Conservation (phyloP, 2,888 invertebrate genomes). For the Punctoribates punctum region DNA sequence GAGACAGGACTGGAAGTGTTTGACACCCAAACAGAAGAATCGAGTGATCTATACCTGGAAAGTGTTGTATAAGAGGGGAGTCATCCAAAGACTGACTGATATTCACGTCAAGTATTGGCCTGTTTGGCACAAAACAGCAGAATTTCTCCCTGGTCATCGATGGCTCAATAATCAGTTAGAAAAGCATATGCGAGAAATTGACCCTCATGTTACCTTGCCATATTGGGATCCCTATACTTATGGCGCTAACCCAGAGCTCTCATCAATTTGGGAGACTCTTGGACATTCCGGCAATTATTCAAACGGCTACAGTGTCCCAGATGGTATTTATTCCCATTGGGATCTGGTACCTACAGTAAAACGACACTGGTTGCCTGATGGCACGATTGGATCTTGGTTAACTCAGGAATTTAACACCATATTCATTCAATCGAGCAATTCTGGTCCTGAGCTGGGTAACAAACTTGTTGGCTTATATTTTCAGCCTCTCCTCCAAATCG, state of each 20-base stretch:
- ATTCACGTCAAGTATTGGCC: constrained; percentile 9
- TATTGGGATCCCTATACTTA: too few relatives aligned
- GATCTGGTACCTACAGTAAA: background rate
- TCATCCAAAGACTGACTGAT: background rate
- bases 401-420: background rate
- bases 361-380: background rate
- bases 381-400: background rate
- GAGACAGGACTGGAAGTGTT: constrained; percentile 3
- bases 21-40: background rate
- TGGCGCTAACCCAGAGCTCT: background rate
- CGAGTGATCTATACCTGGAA: background rate
- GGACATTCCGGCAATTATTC: background rate
- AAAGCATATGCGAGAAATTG: background rate
- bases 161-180: background rate
- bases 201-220: background rate
- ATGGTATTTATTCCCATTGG: background rate
- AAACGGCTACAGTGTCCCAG: background rate
- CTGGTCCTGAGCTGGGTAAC: too few relatives aligned
- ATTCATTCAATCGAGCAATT: background rate
- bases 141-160: background rate
- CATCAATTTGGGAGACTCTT: background rate
- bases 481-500: background rate
- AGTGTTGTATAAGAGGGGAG: background rate
- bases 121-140: background rate
- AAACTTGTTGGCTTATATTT: too few relatives aligned